A percentile compares a stretch with the other conserved stretches of the same genome.
Evolutionary conservation across 2,113 vertebrate species (phyloP).

Genomic region (Menura novaehollandiae): DNA sequence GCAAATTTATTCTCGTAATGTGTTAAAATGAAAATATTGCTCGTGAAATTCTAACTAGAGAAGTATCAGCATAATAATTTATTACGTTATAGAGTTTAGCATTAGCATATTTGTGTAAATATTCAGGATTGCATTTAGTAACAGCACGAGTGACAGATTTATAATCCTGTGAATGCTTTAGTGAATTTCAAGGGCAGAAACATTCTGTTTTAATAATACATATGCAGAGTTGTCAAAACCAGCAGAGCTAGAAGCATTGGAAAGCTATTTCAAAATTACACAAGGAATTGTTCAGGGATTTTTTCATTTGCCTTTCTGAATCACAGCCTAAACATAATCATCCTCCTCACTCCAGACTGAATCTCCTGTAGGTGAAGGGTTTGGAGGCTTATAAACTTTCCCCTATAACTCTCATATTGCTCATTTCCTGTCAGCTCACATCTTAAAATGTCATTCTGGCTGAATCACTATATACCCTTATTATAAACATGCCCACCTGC

Average conservation of each 20-base stretch:
- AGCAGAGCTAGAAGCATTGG: neutral
- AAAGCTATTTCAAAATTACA: neutral
- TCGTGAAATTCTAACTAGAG: neutral
- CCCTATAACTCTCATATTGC: neutral
- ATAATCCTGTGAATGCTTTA: neutral
- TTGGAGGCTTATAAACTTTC: constrained; percentile 17
- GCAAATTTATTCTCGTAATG: neutral
- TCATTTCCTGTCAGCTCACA: neutral
- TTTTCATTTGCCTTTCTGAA: neutral
- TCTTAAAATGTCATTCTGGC: constrained; percentile 7
- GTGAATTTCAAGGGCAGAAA: neutral
- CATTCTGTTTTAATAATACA: neutral
- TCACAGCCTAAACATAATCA: neutral
- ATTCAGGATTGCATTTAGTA: neutral
- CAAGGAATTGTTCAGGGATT: neutral
- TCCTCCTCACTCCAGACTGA: neutral
- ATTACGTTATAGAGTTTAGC: neutral
- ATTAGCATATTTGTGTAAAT: neutral
- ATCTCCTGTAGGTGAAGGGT: neutral
- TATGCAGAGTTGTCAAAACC: neutral
- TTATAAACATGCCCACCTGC: constrained; percentile 47
- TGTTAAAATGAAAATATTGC: neutral
- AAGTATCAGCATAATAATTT: neutral
- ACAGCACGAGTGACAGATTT: neutral
- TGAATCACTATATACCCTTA: constrained; percentile 20